phyloP scores from a whole-genome alignment of 2,888 invertebrate species.

The Philonicus albiceps region DNA sequence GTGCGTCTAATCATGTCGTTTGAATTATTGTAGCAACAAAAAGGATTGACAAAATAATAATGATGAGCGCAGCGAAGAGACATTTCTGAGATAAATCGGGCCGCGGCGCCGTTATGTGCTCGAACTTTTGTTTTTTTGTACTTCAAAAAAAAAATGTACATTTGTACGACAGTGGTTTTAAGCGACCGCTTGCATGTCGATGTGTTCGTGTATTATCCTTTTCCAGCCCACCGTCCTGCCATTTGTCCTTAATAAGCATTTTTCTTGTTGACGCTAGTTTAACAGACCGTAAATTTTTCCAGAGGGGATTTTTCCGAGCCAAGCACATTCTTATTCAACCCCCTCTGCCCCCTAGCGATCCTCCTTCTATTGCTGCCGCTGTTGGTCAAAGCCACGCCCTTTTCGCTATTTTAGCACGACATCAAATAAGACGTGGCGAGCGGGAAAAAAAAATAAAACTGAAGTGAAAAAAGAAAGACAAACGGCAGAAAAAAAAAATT shows the following conservation, averaged over 20 bases:
- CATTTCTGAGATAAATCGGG: neutral
- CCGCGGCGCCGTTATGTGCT: neutral
- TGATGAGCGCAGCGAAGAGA: neutral
- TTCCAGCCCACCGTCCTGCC: conserved; percentile 32
- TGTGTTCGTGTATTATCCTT: conserved; percentile 37
- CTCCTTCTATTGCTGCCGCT: neutral
- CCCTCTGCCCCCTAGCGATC: neutral
- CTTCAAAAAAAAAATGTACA: neutral
- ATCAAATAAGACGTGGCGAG: neutral
- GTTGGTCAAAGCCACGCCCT: conserved; percentile 58
- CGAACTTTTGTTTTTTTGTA: neutral
- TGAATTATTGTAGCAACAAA: neutral
- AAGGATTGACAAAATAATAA: neutral
- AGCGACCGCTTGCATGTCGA: conserved; percentile 2
- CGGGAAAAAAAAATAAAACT: neutral
- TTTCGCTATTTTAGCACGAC: conserved; percentile 29
- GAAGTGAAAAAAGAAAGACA: neutral
- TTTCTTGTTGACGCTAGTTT: conserved; percentile 53
- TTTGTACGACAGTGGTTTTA: conserved; percentile 32
- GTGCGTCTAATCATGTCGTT: neutral
- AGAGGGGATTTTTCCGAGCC: conserved; percentile 46
- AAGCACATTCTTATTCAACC: neutral
- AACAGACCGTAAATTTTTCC: conserved; percentile 55
- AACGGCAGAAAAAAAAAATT: neutral
- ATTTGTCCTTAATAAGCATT: conserved; percentile 53